Conservation (phyloP, 2,797 vertebrate species). For the Apogon talboti region DNA sequence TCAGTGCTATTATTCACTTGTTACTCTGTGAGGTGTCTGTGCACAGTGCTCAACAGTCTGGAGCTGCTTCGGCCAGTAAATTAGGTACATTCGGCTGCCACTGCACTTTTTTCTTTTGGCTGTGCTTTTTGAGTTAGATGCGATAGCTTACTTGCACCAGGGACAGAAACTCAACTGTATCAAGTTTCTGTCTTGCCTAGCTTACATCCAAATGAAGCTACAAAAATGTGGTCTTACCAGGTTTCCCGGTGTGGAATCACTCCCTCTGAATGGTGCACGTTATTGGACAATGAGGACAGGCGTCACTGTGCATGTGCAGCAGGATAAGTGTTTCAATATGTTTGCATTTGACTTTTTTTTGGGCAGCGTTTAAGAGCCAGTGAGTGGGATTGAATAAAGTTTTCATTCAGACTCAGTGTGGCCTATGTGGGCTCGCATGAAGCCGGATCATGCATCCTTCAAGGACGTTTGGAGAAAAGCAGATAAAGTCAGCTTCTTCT, state of each 20-base stretch:
- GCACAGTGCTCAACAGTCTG: background rate
- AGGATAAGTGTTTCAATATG: background rate
- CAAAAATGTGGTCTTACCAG: conserved; percentile 44
- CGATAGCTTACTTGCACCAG: background rate
- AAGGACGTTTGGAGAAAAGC: conserved; percentile 44
- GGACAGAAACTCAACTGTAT: background rate
- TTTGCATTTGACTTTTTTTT: background rate
- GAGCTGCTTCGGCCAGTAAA: too few relatives aligned
- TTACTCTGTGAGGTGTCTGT: background rate
- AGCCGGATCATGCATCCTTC: conserved; percentile 15
- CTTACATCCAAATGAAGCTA: background rate
- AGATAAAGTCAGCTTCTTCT: background rate
- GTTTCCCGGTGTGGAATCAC: conserved; percentile 15
- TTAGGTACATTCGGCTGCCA: background rate
- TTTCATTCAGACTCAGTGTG: background rate
- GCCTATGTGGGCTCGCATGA: conserved; percentile 1
- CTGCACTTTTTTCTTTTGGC: background rate
- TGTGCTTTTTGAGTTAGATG: background rate
- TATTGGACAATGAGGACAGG: conserved; percentile 2
- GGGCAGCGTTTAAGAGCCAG: too few relatives aligned
- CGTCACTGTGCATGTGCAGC: background rate
- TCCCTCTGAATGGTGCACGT: background rate
- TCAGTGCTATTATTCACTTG: background rate
- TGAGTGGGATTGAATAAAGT: background rate
- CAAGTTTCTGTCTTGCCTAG: background rate